Evolutionary conservation across 2,888 invertebrate genomes (phyloP).

Genomic region (Leucophenga montana): DNA sequence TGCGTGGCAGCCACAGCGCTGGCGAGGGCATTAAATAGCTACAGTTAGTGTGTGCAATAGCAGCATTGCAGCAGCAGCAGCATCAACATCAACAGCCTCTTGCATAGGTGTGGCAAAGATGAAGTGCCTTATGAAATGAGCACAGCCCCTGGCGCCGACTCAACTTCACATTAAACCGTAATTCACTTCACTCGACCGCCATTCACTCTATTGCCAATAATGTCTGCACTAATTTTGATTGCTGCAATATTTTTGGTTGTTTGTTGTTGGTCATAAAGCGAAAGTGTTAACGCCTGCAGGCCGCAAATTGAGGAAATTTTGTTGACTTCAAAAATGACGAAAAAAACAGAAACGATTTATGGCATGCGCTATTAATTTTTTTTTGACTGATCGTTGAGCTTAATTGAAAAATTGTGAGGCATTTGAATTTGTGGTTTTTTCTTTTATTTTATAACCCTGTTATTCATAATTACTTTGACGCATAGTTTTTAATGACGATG

Average conservation of each 20-base stretch:
- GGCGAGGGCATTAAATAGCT: not conserved
- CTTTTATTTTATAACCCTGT: not conserved
- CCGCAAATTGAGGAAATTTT: constrained; percentile 5
- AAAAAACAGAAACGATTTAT: too few species aligned
- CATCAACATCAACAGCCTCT: not conserved
- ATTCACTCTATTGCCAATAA: constrained; percentile 14
- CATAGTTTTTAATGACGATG: too few species aligned
- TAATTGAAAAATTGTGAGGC: not conserved
- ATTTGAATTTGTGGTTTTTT: not conserved
- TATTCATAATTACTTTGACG: not conserved
- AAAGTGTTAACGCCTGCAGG: constrained; percentile 24
- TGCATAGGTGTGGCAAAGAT: constrained; percentile 13
- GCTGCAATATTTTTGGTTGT: not conserved
- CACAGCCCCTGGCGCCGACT: not conserved
- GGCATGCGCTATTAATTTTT: not conserved
- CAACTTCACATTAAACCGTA: too few species aligned
- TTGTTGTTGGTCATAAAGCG: not conserved
- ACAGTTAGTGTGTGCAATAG: not conserved
- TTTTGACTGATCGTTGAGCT: constrained; percentile 10
- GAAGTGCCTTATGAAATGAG: constrained; percentile 17
- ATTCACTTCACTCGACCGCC: too few species aligned
- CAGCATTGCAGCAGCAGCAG: constrained; percentile 16
- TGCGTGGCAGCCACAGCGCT: not conserved
- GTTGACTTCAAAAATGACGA: not conserved
- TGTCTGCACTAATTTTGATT: constrained; percentile 22